Evolutionary conservation across 2,888 invertebrate species (phyloP).

Genomic region (Cephus pygmeus): DNA sequence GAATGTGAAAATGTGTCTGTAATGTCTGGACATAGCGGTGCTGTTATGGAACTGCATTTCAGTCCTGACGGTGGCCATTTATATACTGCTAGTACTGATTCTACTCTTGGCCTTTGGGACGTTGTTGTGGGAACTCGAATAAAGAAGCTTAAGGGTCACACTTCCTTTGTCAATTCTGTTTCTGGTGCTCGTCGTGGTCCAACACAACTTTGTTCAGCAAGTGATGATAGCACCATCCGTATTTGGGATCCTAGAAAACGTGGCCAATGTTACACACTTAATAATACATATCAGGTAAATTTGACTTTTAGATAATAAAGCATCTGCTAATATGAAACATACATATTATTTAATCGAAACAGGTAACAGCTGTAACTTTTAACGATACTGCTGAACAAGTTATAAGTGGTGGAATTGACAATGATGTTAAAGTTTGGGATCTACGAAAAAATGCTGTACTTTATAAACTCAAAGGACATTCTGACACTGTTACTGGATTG

Average conservation of each 20-base stretch:
- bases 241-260: constrained; percentile 94
- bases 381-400: constrained; percentile 97
- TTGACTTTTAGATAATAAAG: not conserved
- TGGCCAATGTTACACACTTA: constrained; percentile 79
- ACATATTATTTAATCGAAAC: constrained; percentile 18
- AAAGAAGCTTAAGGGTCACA: constrained; percentile 89
- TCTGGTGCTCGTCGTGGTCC: constrained; percentile 86
- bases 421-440: constrained; percentile 98
- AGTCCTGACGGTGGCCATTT: constrained; percentile 86
- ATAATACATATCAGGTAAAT: constrained; percentile 76
- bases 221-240: constrained; percentile 94
- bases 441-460: constrained; percentile 86
- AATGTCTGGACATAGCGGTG: constrained; percentile 94
- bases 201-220: constrained; percentile 90
- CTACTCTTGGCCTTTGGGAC: constrained; percentile 96
- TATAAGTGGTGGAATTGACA: constrained; percentile 95
- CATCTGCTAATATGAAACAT: not conserved
- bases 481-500: constrained; percentile 94
- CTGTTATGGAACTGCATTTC: constrained; percentile 92
- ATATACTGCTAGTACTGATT: constrained; percentile 94
- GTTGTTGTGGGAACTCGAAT: constrained; percentile 87
- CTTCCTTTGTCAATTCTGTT: constrained; percentile 80
- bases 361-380: constrained; percentile 88
- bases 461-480: constrained; percentile 90
- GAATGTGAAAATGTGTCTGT: constrained; percentile 97